Evolutionary conservation across 2,888 invertebrate species (phyloP), one percentile per base, ranked within the genome.

Genomic region (Agrochola macilenta): DNA sequence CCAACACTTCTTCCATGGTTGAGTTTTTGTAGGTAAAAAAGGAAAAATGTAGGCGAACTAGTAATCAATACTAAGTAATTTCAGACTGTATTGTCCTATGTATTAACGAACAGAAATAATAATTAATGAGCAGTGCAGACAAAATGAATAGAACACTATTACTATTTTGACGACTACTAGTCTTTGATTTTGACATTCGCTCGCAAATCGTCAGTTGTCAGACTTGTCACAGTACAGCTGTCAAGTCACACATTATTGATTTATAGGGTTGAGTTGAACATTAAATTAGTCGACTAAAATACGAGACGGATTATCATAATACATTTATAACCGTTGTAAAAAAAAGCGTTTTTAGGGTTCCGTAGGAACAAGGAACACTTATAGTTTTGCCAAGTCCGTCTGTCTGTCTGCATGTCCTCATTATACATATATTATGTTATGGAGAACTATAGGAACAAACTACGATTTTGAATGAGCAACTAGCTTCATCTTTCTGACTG

Each of bases 1-100:
- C 89, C 60, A 96, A 52, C 68, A 96, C 91, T 82, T 94, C 94
- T 57, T 96, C 96, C 96, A 96, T 96, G 66, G 75, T 87, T 64
- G 26, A 52, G 39, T 14, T 69, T 63, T 60, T 74, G 20, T 63
- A 43, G 23, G 5, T 57, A 9, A 26, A 58, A 20, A 7, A 43
- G 52, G 52, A n/a, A 54, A 58, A 52, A 69, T n/a, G 0, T 8
- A 61, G 5, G 14, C 20, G 2, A 60, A 2, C 17, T 63, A 46
- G 20, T 64, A 46, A 46, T 46, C 4, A 63, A 52, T 26, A 46
- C 5, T 52, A 43, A 43, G n/a, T 43, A 74, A 61, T 52, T 52
- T 7, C 30, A 12, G 39, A 76, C 26, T 76, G 12, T 49, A 52
- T 39, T 58, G 49, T 60, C 9, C 1, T 5, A 71, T 4, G 30